Percentiles rank a stretch among this genome's conserved stretches.
Evolutionary conservation across 2,113 vertebrate species (phyloP).

Genomic region (Pseudorhombus dupliciocellatus): DNA sequence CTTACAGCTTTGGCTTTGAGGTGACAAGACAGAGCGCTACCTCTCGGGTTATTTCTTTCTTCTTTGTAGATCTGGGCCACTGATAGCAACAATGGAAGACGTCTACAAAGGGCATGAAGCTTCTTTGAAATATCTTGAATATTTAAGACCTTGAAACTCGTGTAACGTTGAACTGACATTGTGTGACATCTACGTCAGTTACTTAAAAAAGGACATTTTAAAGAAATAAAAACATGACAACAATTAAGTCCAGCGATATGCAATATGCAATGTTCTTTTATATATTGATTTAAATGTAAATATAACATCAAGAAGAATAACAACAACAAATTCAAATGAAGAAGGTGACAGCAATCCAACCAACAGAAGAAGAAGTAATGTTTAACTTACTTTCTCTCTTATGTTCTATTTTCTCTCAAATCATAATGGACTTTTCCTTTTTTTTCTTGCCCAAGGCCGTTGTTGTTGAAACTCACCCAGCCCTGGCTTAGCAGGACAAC

Average conservation of each 20-base stretch:
- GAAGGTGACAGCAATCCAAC: too few relatives aligned
- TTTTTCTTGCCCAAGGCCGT: constrained; percentile 5
- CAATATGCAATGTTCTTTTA: too few relatives aligned
- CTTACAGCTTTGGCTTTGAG: constrained; percentile 63
- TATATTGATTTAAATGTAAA: too few relatives aligned
- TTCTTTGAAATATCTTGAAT: neutral
- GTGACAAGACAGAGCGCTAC: constrained; percentile 30
- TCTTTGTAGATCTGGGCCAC: constrained; percentile 31
- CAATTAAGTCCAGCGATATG: too few relatives aligned
- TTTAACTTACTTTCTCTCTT: neutral
- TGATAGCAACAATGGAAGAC: constrained; percentile 28
- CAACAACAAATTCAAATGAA: too few relatives aligned
- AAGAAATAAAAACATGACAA: too few relatives aligned
- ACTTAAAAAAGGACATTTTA: too few relatives aligned
- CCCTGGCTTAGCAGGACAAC: neutral
- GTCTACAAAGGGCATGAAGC: constrained; percentile 28
- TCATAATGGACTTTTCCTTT: neutral
- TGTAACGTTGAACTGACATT: neutral
- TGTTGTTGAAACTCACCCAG: constrained; percentile 16
- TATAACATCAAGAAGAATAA: too few relatives aligned
- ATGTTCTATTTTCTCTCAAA: constrained; percentile 1
- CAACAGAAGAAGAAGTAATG: too few relatives aligned
- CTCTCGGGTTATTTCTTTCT: constrained; percentile 19
- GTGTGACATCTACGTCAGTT: too few relatives aligned
- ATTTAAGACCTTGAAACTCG: constrained; percentile 10